Evolutionary conservation across 2,888 invertebrate genomes (phyloP).

Genomic region (Seira ritae): DNA sequence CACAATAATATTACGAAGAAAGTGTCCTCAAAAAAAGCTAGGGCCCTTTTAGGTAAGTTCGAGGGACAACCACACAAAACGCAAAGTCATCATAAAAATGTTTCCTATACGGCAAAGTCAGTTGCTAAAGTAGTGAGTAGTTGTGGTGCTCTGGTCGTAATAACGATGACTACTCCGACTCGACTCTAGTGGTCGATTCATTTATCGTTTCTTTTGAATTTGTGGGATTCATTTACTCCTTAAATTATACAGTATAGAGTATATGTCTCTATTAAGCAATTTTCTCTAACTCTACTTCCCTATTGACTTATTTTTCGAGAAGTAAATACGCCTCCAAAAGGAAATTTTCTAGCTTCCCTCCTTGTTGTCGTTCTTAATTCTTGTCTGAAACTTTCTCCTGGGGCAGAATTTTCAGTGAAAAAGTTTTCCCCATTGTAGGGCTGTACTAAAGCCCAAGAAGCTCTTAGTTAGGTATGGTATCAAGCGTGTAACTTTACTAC

Average conservation of each 20-base stretch:
- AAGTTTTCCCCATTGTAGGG: slow-evolving; percentile 19
- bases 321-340: not conserved
- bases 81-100: slow-evolving; percentile 12
- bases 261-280: not conserved
- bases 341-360: not conserved
- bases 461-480: too few species aligned
- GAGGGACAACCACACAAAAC: not conserved
- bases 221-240: slow-evolving; percentile 21
- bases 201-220: slow-evolving; percentile 14
- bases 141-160: not conserved
- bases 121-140: not conserved
- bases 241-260: slow-evolving; percentile 2
- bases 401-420: slow-evolving; percentile 37
- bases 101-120: not conserved
- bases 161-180: not conserved
- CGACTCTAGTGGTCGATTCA: slow-evolving; percentile 6
- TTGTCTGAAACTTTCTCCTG: slow-evolving; percentile 51
- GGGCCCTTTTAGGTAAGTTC: not conserved
- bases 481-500: not conserved
- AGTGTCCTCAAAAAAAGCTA: not conserved
- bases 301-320: slow-evolving; percentile 9
- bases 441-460: too few species aligned
- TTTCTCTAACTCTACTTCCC: not conserved
- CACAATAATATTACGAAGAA: too few species aligned
- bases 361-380: slow-evolving; percentile 51